Conservation (phyloP, 2,888 invertebrate genomes). For the Periphyllus acericola region DNA sequence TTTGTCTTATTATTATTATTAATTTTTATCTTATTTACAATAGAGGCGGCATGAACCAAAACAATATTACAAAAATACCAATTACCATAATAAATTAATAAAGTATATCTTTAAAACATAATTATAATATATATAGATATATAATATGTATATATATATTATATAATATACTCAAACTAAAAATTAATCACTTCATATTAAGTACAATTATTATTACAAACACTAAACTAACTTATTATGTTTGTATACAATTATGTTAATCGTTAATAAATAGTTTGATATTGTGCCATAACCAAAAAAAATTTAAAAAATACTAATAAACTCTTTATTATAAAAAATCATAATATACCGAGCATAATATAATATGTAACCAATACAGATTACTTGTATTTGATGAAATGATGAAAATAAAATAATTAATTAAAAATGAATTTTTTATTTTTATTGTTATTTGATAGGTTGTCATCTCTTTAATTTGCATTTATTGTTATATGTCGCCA, state of each 20-base stretch:
- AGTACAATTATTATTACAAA: background rate
- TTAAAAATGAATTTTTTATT: background rate
- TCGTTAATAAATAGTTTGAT: background rate
- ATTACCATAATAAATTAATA: constrained; percentile 5
- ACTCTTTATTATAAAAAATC: constrained; percentile 11
- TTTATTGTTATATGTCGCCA: background rate
- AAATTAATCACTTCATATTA: constrained; percentile 28
- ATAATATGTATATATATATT: too few species aligned
- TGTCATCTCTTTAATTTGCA: background rate
- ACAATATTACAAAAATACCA: background rate
- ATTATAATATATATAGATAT: background rate
- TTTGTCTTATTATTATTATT: background rate
- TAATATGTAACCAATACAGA: background rate
- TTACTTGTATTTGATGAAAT: constrained; percentile 5
- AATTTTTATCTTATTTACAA: background rate
- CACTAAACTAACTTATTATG: background rate
- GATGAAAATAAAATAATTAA: constrained; percentile 8
- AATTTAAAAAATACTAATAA: background rate
- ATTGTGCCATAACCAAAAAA: constrained; percentile 30
- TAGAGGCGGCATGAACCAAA: background rate
- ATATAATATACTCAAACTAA: background rate
- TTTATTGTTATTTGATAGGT: background rate
- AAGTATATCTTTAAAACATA: background rate
- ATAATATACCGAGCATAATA: constrained; percentile 11
- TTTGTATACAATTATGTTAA: constrained; percentile 1